phyloP scores from a whole-genome alignment of 2,113 vertebrate species.

The Cryptomyrus ogoouensis region DNA sequence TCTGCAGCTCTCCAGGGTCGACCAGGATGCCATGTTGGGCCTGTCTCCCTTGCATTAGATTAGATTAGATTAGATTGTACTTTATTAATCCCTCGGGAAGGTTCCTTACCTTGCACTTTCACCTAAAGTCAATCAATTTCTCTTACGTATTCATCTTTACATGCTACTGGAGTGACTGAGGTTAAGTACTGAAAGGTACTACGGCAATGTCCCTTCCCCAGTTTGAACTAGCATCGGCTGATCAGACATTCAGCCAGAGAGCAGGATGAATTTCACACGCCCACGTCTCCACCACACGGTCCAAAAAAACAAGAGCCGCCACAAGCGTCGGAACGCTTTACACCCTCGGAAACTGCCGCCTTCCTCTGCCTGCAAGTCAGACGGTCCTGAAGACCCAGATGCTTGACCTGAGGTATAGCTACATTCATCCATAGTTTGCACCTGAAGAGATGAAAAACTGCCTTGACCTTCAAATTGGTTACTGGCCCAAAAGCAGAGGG shows the following conservation, averaged over 20 bases:
- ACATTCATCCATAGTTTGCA: background rate
- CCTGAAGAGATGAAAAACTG: background rate
- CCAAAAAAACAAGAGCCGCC: background rate
- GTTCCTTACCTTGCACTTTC: background rate
- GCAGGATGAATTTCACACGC: background rate
- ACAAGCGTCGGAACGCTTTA: background rate
- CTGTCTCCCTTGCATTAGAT: background rate
- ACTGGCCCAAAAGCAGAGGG: background rate
- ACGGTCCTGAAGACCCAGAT: background rate
- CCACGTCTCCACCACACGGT: background rate
- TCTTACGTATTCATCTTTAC: background rate
- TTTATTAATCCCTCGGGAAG: too few relatives aligned
- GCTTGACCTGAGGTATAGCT: background rate
- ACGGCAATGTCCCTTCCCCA: background rate
- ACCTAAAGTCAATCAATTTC: background rate
- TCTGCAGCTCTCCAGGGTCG: background rate
- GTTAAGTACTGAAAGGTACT: background rate
- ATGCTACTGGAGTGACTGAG: background rate
- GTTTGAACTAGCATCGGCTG: background rate
- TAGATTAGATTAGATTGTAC: too few relatives aligned
- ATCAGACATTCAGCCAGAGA: background rate
- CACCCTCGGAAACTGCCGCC: background rate
- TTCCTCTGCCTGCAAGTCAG: background rate
- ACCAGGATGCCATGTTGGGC: background rate
- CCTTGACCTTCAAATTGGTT: background rate